Conservation (phyloP, 2,113 vertebrate genomes). For the Capreolus pygargus region DNA sequence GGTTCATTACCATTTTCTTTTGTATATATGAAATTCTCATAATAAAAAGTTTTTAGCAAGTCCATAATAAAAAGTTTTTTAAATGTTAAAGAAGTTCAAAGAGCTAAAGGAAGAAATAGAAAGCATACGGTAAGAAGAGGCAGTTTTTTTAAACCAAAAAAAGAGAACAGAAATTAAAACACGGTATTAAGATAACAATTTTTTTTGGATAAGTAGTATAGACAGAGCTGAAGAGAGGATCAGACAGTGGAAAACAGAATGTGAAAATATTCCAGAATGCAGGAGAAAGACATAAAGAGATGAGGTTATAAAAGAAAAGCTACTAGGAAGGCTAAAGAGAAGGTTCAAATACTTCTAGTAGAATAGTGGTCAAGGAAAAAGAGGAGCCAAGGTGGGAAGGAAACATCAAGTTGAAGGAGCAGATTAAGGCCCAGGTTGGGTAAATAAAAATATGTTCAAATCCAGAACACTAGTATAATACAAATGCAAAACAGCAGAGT, state of each 20-base stretch:
- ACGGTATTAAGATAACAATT: not conserved
- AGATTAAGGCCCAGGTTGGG: not conserved
- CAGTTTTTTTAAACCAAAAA: not conserved
- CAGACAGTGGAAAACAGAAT: not conserved
- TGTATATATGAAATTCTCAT: not conserved
- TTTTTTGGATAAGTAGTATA: not conserved
- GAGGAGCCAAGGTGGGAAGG: not conserved
- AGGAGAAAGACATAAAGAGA: not conserved
- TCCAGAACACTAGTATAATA: not conserved
- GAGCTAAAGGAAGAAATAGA: not conserved
- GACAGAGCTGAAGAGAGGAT: not conserved
- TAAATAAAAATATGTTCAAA: not conserved
- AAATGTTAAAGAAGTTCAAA: conserved; percentile 35
- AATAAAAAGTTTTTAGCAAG: conserved; percentile 9
- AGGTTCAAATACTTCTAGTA: not conserved
- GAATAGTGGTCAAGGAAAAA: not conserved
- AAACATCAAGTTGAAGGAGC: not conserved
- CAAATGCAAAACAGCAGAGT: not conserved
- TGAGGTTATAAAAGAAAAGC: not conserved
- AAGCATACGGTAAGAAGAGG: not conserved
- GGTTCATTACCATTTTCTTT: not conserved
- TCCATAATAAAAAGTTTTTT: not conserved
- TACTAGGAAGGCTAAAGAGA: not conserved
- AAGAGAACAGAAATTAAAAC: not conserved
- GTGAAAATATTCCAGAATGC: not conserved